A percentile compares a stretch with the other conserved stretches of the same genome.
Conservation (phyloP, 2,113 vertebrate species). For the Typhlomys cinereus region DNA sequence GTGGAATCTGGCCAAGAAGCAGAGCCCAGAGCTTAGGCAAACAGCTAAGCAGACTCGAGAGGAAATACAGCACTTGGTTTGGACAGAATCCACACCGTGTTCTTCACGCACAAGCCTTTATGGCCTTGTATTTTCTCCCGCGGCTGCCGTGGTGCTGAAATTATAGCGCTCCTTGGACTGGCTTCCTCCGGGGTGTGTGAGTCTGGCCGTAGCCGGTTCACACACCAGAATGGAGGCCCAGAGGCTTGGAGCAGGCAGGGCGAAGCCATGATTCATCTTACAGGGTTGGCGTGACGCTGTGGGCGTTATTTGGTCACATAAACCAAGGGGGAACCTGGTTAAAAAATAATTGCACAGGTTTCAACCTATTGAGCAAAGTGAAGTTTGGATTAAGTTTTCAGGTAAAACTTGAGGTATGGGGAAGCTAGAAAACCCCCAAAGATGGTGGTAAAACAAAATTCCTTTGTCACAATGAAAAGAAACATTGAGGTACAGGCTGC, state of each 20-base stretch:
- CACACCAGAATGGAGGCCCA: fast-evolving
- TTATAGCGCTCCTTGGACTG: not conserved
- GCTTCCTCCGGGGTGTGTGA: not conserved
- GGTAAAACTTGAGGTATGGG: not conserved
- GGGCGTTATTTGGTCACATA: not conserved
- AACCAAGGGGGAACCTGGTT: not conserved
- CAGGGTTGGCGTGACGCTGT: not conserved
- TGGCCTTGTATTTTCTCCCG: not conserved
- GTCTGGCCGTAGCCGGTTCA: not conserved
- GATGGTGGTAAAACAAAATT: not conserved
- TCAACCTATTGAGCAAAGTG: not conserved
- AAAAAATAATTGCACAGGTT: not conserved
- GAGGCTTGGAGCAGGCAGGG: not conserved
- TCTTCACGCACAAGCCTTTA: conserved; percentile 50
- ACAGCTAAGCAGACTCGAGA: not conserved
- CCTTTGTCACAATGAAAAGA: not conserved
- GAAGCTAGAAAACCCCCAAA: not conserved
- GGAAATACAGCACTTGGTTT: not conserved
- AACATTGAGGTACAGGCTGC: too few species aligned
- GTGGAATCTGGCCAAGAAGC: not conserved
- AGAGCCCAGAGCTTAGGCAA: not conserved
- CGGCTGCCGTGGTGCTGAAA: conserved; percentile 12
- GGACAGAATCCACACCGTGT: conserved; percentile 13
- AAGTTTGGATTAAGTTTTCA: not conserved
- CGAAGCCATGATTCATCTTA: not conserved